Evolutionary conservation across 2,113 vertebrate genomes (phyloP), one percentile per base, ranked within the genome.

Genomic region (Pterocles gutturalis): DNA sequence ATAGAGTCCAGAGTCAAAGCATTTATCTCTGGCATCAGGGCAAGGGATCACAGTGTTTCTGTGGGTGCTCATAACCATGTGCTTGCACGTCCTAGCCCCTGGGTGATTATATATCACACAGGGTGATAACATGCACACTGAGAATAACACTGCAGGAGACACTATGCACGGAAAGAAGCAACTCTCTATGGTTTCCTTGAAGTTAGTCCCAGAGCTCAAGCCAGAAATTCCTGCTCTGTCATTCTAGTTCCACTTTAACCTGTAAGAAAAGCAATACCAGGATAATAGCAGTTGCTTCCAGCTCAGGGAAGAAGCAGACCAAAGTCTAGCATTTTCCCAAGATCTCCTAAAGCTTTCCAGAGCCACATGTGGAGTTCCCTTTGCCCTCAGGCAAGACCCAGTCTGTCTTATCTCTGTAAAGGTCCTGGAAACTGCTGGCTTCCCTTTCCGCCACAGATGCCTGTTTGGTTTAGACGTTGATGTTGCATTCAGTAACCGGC

Each of bases 21-120:
- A 48, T 81, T 83, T 81, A 93, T 93, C 86, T 90, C 65, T 64
- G 48, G 57, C 92, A 94, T 87, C 79, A 87, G 95, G 70, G 89
- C 83, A 93, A 94, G 89, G 69, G 80, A 95, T 96, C 91, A 91
- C 69, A 90, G 83, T 78, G 72, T 93, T 96, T 96, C 92, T 95
- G 69, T 87, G 89, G 60, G 61, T 82, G 79, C 70, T 76, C 73
- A 75, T 75, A 93, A 89, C 93, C 77, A 14, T 82, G 91, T 94
- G 73, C 70, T 89, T 93, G 84, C 93, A 91, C 53, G 91, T 93
- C 70, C 73, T 91, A 71, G 84, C 78, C 77, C 64, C 93, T 94
- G 70, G 51, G 41, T 85, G 89, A 89, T 91, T 93, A 48, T 84
- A 11, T 93, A 94, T 97, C 89, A 91, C 73, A 65, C 21, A 72